These are phyloP conservation scores for Glossophaga mutica DNA, from an alignment of 2,797 vertebrate species.

Conservation along the genomic window DNA sequence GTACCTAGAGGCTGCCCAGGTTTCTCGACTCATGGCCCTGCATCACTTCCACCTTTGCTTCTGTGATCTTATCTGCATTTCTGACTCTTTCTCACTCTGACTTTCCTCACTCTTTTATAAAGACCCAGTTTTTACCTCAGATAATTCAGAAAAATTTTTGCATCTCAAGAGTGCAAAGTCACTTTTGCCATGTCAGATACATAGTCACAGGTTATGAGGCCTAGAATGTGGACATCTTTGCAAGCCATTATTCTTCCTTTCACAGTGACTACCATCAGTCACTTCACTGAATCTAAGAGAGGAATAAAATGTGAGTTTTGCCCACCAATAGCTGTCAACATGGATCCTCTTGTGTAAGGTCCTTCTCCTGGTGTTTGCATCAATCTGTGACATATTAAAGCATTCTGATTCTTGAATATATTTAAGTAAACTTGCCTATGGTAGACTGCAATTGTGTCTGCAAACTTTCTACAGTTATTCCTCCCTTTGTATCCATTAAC, in stretches of 20 bases:
- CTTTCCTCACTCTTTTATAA: neutral
- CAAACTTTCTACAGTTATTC: neutral
- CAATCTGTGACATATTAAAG: neutral
- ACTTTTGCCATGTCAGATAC: neutral
- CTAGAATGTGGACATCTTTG: neutral
- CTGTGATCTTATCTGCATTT: neutral
- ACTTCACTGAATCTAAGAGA: neutral
- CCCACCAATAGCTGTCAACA: neutral
- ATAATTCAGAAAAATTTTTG: neutral
- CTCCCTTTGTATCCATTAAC: neutral
- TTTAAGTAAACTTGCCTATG: conserved; percentile 2
- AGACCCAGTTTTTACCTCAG: neutral
- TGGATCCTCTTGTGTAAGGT: neutral
- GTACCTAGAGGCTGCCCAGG: neutral
- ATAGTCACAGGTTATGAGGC: neutral
- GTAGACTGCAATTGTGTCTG: neutral
- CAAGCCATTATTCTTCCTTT: neutral
- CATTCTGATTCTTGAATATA: neutral
- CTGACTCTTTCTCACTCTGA: neutral
- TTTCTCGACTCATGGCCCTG: neutral
- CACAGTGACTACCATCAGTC: neutral
- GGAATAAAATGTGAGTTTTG: neutral
- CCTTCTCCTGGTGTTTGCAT: neutral
- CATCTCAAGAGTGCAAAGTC: neutral
- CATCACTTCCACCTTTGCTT: too few species aligned